Evolutionary conservation across 2,113 vertebrate genomes (phyloP), one percentile per base, ranked within the genome.

Genomic region (Salvelinus namaycush): DNA sequence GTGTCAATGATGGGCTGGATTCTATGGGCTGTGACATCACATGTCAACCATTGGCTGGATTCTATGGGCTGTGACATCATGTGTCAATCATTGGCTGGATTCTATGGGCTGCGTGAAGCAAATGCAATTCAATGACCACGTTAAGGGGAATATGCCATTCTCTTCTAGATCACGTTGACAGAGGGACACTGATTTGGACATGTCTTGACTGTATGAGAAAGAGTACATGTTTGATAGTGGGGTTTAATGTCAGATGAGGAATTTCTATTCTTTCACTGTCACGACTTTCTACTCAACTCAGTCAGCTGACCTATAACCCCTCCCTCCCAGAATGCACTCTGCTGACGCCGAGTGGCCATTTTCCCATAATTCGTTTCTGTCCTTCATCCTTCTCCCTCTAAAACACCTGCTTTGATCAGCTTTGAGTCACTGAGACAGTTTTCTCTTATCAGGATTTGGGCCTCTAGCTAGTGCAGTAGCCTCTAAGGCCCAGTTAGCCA

Each of bases 261-360:
- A 13, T 54, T 44, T 44, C 3, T 18, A 54, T 16, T 16, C 12
- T 54, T 54, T 62, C 13, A 44, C 76, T 14, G 59, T 18, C 72
- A 54, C 14, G 34, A 2, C n/a, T 29, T 39, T 26, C 1, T 57
- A 39, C 29, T 59, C 9, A 31, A 34, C 27, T 31, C 14, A 5
- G 12, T n/a, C 31, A 62, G 4, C n/a, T 64, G 31, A 48, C 72
- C 77, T 65, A 64, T 70, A 68, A 75, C 57, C 24, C 59, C 27
- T 11, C 14, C 13, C 1, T 5, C 24, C 8, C 14, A 64, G 57
- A 11, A 73, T 22, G 16, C 71, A n/a, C 51, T 20, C 13, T 18
- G 51, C 20, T 22, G 16, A 7, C 34, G 26, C 54, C 60, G 27
- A 59, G 18, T 60, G 54, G 72, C 8, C 29, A 39, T 44, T 73